A percentile compares a stretch with the other conserved stretches of the same genome.
Evolutionary conservation across 2,797 vertebrate genomes (phyloP).

Genomic region (Echeneis naucrates): DNA sequence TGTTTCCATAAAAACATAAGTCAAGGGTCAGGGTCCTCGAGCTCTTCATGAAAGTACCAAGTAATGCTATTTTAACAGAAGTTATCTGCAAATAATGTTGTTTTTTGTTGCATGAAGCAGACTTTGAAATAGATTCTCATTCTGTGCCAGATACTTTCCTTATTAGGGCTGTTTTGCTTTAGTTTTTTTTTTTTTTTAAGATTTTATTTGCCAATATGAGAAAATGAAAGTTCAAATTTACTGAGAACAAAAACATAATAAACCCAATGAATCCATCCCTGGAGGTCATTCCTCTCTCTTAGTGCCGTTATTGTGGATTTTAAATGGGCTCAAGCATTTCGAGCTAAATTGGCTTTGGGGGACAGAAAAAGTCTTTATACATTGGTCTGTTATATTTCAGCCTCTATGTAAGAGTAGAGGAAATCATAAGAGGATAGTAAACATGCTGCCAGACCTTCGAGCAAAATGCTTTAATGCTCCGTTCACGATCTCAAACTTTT

Average conservation of each 20-base stretch:
- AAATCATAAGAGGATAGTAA: not conserved
- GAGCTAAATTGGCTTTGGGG: conserved; percentile 43
- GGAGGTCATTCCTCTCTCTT: not conserved
- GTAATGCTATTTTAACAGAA: not conserved
- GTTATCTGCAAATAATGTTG: no score
- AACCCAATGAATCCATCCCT: conserved; percentile 16
- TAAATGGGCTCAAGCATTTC: conserved; percentile 20
- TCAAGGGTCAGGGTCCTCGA: no score
- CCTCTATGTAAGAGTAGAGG: conserved; percentile 30
- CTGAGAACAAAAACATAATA: conserved; percentile 12
- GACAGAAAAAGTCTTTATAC: conserved; percentile 15
- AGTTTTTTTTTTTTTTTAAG: no score
- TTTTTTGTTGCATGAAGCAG: not conserved
- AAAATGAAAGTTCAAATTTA: not conserved
- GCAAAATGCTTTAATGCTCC: conserved; percentile 27
- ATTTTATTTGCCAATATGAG: conserved; percentile 13
- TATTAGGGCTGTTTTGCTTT: no score
- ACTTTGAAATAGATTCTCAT: conserved; percentile 29
- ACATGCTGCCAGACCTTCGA: not conserved
- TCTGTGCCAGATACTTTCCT: not conserved
- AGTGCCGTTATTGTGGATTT: conserved; percentile 5
- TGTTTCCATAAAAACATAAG: not conserved
- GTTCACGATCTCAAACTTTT: conserved; percentile 20
- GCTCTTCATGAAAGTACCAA: not conserved
- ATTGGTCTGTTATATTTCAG: conserved; percentile 11